Percentiles rank a stretch among this genome's conserved stretches.
Conservation (phyloP, 2,113 vertebrate species). For the Jacana jacana region DNA sequence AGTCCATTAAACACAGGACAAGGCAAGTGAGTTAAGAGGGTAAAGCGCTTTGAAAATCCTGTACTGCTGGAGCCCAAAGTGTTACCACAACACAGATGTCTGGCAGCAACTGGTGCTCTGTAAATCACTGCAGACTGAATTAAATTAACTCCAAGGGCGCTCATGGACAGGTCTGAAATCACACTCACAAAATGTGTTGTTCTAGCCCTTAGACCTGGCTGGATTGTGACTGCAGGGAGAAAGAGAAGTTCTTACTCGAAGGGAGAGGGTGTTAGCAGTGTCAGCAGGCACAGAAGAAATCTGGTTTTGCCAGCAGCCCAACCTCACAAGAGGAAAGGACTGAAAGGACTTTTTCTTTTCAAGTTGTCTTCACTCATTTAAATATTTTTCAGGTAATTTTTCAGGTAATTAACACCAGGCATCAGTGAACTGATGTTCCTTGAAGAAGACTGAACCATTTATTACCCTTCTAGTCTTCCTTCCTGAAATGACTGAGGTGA, state of each 20-base stretch:
- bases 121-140: not conserved
- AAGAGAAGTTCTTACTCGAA: not conserved
- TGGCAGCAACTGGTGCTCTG: not conserved
- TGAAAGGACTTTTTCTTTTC: not conserved
- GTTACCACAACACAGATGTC: not conserved
- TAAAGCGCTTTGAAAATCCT: not conserved
- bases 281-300: not conserved
- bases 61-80: not conserved
- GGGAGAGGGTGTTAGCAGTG: not conserved
- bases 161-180: not conserved
- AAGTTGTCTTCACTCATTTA: not conserved
- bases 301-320: not conserved
- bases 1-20: not conserved
- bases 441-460: conserved; percentile 10
- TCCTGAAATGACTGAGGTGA: conserved; percentile 19
- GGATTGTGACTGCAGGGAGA: not conserved
- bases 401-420: not conserved
- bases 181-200: not conserved
- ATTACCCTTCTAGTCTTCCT: not conserved
- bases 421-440: not conserved
- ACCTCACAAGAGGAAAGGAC: not conserved
- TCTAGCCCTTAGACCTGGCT: not conserved
- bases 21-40: not conserved
- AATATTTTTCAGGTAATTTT: not conserved
- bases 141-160: not conserved